Base-by-base conservation (phyloP, 2,113 vertebrate species). In the Eulemur rufifrons region DNA sequence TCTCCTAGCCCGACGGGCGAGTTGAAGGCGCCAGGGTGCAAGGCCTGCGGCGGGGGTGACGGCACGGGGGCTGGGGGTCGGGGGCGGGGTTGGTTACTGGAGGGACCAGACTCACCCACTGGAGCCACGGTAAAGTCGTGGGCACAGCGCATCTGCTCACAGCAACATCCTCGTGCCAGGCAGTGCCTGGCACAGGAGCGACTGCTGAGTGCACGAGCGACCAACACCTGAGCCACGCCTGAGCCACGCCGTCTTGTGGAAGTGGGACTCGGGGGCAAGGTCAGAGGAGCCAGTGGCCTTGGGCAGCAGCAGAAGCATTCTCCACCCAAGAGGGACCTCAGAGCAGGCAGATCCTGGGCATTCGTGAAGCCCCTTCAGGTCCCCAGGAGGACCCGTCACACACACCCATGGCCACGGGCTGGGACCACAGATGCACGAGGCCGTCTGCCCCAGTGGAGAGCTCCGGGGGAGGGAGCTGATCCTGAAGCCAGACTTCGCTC, bases 271-370 rank as follows among this genome's bases (percentile, higher is more conserved):
- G 5, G 12, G 73, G 39, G 8, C 80, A 15, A 74, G 34, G 42
- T 25, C 9, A 17, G 37, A 4, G 42, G 37, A 23, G 8, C 29
- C 23, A 32, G 12, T 1, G 27, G 56, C 8, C 47, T 42, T 12
- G 50, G 68, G 54, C 7, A 13, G 32, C 15, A 47, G 32, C 47
- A 23, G 21, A 9, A 15, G n/a, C 3, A 1, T 45, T 0, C 34
- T n/a, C 12, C 34, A 11, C 10, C 73, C 0, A 1, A 0, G 18
- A 18, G 34, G 11, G 21, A n/a, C 77, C n/a, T 71, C 14, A 1
- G 61, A 34, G 52, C 21, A 21, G 34, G 50, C 6, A 0, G 25
- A 27, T 8, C 0, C 0, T 0, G 0, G 42, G 61, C 23, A 2
- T 37, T 1, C 0, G 1, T 0, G 13, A 59, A 50, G n/a, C 29